A percentile compares a stretch with the other conserved stretches of the same genome.
phyloP scores from a whole-genome alignment of 2,797 vertebrate species.

The Nannoperca obscura region DNA sequence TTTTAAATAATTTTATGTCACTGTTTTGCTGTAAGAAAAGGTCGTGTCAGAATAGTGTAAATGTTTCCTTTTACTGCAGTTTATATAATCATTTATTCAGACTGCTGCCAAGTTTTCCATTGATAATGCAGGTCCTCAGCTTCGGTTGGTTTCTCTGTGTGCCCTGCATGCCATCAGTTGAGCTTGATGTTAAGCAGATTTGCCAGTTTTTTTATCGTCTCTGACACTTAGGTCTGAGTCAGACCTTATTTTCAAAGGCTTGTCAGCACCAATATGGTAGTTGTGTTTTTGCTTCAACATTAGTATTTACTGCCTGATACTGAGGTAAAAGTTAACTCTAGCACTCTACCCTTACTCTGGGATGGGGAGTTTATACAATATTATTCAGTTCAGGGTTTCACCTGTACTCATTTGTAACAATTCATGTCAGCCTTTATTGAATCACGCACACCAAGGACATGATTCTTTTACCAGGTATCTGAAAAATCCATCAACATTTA shows the following conservation, averaged over 20 bases:
- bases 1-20: conserved; percentile 21
- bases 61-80: conserved; percentile 41
- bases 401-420: not conserved
- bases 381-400: conserved; percentile 5
- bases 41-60: conserved; percentile 45
- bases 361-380: conserved; percentile 12
- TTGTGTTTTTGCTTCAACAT: conserved; percentile 28
- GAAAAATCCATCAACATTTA: not conserved
- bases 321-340: conserved; percentile 38
- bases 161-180: conserved; percentile 45
- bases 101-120: conserved; percentile 58
- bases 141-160: conserved; percentile 37
- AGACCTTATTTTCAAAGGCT: conserved; percentile 39
- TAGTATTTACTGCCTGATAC: conserved; percentile 25
- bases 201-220: conserved; percentile 34
- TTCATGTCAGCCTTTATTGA: not conserved
- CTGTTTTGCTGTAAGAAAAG: conserved; percentile 29
- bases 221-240: conserved; percentile 33
- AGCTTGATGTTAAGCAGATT: conserved; percentile 67
- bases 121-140: conserved; percentile 47
- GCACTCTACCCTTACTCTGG: not conserved
- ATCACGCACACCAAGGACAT: not conserved
- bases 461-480: not conserved
- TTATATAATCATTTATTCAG: conserved; percentile 44
- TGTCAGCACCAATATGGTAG: conserved; percentile 26